phyloP scores from a whole-genome alignment of 2,113 vertebrate genomes.

The Gracilinanus agilis region DNA sequence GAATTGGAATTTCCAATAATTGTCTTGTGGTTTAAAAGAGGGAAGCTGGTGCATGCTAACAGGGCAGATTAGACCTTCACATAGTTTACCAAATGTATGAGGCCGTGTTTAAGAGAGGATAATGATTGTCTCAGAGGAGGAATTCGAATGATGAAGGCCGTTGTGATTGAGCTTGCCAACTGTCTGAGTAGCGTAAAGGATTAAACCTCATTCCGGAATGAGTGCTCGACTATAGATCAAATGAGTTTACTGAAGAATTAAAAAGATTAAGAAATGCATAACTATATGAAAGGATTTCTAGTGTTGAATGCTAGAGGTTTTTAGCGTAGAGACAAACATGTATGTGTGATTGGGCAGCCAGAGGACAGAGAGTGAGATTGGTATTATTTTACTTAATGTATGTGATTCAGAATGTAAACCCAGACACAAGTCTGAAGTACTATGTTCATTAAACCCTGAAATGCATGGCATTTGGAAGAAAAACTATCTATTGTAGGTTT shows the following conservation, averaged over 20 bases:
- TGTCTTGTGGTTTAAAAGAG: slow-evolving; percentile 74
- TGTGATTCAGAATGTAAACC: slow-evolving; percentile 67
- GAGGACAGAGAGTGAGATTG: neutral
- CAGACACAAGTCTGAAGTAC: neutral
- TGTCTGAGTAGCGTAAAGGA: slow-evolving; percentile 78
- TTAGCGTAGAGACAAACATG: slow-evolving; percentile 71
- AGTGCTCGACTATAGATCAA: slow-evolving; percentile 81
- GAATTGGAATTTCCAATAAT: slow-evolving; percentile 60
- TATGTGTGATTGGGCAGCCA: neutral
- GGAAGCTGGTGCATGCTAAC: slow-evolving; percentile 71
- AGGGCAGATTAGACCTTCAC: slow-evolving; percentile 77
- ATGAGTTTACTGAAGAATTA: slow-evolving; percentile 82
- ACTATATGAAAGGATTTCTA: slow-evolving; percentile 75
- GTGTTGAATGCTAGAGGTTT: slow-evolving; percentile 59
- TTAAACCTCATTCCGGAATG: slow-evolving; percentile 79
- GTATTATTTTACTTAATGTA: slow-evolving; percentile 24
- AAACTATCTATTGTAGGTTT: slow-evolving; percentile 16
- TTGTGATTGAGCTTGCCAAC: slow-evolving; percentile 78
- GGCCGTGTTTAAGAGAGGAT: slow-evolving; percentile 79
- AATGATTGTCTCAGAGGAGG: slow-evolving; percentile 81
- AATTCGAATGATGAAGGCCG: slow-evolving; percentile 83
- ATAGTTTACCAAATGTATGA: slow-evolving; percentile 70
- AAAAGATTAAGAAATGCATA: slow-evolving; percentile 80
- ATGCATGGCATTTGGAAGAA: slow-evolving; percentile 47
- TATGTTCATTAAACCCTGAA: slow-evolving; percentile 57